Evolutionary conservation across 1,140 invertebrate species (phyloP).

Genomic region (Maconellicoccus hirsutus): DNA sequence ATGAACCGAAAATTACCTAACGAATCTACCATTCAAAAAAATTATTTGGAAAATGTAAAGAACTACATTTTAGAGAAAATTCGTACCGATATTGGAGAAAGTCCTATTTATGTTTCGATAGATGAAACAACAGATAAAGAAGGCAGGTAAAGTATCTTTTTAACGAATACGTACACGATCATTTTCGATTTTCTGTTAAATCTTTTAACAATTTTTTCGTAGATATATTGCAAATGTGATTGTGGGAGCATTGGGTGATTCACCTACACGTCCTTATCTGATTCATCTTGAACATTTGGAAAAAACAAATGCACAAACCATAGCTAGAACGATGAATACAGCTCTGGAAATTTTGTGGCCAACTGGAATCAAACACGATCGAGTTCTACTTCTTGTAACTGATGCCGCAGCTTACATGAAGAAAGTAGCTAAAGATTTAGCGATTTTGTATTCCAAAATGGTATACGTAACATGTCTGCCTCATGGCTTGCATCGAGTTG

Average conservation of each 20-base stretch:
- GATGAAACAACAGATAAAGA: neutral
- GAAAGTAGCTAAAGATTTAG: slow-evolving; percentile 1
- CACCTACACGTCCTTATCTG: neutral
- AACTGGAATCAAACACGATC: neutral
- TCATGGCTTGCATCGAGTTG: slow-evolving; percentile 18
- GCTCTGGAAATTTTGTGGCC: slow-evolving; percentile 14
- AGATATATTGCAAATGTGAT: neutral
- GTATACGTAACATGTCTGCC: neutral
- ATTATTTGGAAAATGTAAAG: neutral
- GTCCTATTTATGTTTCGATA: neutral
- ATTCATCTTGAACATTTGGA: neutral
- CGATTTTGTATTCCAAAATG: slow-evolving; percentile 5
- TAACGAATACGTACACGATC: no score
- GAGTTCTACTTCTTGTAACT: slow-evolving; percentile 6
- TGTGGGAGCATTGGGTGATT: neutral
- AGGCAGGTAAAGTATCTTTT: neutral
- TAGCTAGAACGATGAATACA: neutral
- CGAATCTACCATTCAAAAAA: slow-evolving; percentile 11
- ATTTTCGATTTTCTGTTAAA: no score
- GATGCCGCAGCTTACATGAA: slow-evolving; percentile 14
- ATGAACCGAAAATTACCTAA: slow-evolving; percentile 12
- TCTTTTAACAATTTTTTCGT: no score
- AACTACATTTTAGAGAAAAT: neutral
- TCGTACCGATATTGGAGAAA: neutral
- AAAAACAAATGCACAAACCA: slow-evolving; percentile 7